Evolutionary conservation across 2,797 vertebrate species (phyloP), one percentile per base, ranked within the genome.

Genomic region (Platalea minor): DNA sequence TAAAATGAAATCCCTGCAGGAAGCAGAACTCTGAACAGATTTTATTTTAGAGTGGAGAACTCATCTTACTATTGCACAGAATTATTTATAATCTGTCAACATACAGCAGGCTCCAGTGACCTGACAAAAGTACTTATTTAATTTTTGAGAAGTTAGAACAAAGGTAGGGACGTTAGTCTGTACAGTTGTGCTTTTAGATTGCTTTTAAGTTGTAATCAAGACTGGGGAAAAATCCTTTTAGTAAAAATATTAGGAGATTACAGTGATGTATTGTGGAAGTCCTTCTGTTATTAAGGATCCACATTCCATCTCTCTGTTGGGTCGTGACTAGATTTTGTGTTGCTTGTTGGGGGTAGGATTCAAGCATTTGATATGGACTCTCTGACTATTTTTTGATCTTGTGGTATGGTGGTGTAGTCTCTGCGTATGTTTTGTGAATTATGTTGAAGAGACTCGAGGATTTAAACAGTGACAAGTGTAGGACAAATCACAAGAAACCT

Each of bases 1-100:
- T 95, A 68, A 76, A 70, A 65, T 1, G 15, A 86, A 96, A 85
- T 91, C 90, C 89, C 90, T 87, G 65, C 91, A 92, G 91, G 91
- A 93, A 92, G 92, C 93, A 45, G 61, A 63, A 84, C 20, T 35
- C 41, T 24, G 53, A 79, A 57, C 51, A 67, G 91, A 78, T 89
- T 90, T 91, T 82, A 28, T 75, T 93, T 88, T 37, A 24, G 73
- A 79, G 73, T 24, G 64, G 37, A 78, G 64, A 83, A 50, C 74
- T 91, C 16, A 1, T 59, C 68, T 67, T 59, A 24, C 33, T 39
- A 0, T 41, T 73, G 59, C 73, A 37, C 35, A 33, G 76, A 88
- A 78, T 73, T 91, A 65, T 75, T 88, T 72, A 35, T 77, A 46
- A 41, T 89, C 83, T 31, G 0, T 29, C 17, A 2, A 19, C 51